Base-by-base conservation (phyloP, 2,888 invertebrate genomes). In the Bugulina stolonifera region DNA sequence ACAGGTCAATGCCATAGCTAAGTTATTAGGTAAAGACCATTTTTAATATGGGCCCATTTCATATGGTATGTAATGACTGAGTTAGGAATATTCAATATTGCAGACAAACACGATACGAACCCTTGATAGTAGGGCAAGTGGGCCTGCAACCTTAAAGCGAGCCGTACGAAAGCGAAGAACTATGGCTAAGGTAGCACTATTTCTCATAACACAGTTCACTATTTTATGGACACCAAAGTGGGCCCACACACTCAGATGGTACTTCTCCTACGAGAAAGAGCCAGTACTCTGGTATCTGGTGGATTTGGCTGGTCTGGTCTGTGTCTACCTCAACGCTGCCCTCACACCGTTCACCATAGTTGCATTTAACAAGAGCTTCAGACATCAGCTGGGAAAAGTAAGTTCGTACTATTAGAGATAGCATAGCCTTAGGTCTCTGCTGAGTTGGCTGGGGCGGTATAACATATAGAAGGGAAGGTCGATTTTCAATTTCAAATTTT, bases 321-420 rank as follows among this genome's bases (percentile, higher is more conserved):
- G 23, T 3, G 32, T 70, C 29, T 70, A 54, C 52, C 29, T 70
- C 52, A 70, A 70, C 52, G 70, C 70, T 2, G 52, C 70, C 25
- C 52, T 70, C 23, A 54, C 54, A n/a, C 70, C 70, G 2, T 70
- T 70, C 52, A 54, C 70, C 1, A 52, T 43, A 5, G 54, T 70
- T 14, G 18, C 29, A 1, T 34, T 14, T 29, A 70, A 43, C 70
- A 25, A 32, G 5, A 32, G 10, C 23, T 70, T 70, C 52, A 22
- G 52, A 2, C 70, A 54, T n/a, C 70, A 54, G 10, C 52, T 70
- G 3, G 70, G 52, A 54, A 89, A 25, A 89, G 64, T 64, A 32
- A 64, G 57, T 23, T 52, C 10, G 10, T 14, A 18, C 52, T 52
- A 52, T 14, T 18, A 14, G 5, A 18, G 5, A 14, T 52, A 52